Percentiles rank a stretch among this genome's conserved stretches.
Evolutionary conservation across 1,140 invertebrate species (phyloP).

Genomic region (Bombus huntii): DNA sequence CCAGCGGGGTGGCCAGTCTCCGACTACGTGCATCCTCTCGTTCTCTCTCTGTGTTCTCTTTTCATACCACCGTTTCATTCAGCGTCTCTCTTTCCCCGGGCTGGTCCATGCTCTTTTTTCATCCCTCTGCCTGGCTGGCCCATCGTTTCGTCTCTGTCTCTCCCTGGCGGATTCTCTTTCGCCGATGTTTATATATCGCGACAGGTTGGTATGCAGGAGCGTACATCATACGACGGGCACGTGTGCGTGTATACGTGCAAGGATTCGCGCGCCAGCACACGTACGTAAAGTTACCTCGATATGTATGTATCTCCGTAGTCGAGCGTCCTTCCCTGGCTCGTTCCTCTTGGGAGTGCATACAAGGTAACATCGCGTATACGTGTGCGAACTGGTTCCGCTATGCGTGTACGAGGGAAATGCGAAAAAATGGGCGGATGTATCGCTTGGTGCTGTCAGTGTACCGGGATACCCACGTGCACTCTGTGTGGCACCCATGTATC

Average conservation of each 20-base stretch:
- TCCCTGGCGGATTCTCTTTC: conserved; percentile 47
- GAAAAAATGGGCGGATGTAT: conserved; percentile 70
- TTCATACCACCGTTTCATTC: neutral
- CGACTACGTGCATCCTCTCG: conserved; percentile 35
- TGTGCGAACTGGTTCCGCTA: conserved; percentile 41
- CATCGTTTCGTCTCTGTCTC: neutral
- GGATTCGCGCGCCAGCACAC: neutral
- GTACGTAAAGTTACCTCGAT: neutral
- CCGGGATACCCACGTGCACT: conserved; percentile 41
- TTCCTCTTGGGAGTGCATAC: conserved; percentile 26
- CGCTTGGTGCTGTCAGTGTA: conserved; percentile 53
- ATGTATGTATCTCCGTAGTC: neutral
- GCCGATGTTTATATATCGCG: conserved; percentile 62
- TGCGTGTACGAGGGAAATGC: conserved; percentile 52
- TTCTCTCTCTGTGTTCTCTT: conserved; percentile 28
- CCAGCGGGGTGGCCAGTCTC: conserved; percentile 2
- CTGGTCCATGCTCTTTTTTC: conserved; percentile 18
- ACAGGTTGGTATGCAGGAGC: conserved; percentile 59
- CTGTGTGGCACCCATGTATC: conserved; percentile 37
- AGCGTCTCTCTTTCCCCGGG: conserved; percentile 3
- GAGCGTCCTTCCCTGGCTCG: conserved; percentile 47
- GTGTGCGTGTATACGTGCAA: conserved; percentile 33
- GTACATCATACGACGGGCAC: conserved; percentile 42
- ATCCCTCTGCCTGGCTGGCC: neutral
- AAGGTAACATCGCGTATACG: conserved; percentile 31